These are phyloP conservation scores for Pedicia rivosa DNA, from an alignment of 2,888 invertebrate genomes.

Conservation along the genomic window DNA sequence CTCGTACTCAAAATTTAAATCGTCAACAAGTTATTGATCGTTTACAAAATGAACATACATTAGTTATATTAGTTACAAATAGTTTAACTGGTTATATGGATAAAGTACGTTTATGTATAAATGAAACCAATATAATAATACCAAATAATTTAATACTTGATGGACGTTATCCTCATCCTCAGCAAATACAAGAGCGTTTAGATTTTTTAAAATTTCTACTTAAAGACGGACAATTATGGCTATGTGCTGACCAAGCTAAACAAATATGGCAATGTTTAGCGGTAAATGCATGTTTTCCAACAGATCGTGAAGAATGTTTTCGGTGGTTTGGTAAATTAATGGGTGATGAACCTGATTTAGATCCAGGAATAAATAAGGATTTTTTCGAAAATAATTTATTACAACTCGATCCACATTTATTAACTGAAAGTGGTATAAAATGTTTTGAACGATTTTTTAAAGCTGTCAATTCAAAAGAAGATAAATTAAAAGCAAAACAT, in stretches of 20 bases:
- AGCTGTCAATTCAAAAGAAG: conserved; percentile 89
- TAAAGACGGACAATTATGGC: conserved; percentile 92
- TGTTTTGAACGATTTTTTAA: conserved; percentile 50
- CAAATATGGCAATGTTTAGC: conserved; percentile 95
- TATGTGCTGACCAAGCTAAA: conserved; percentile 92
- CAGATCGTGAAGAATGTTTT: conserved; percentile 92
- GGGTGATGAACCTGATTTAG: conserved; percentile 93
- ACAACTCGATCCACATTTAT: conserved; percentile 73
- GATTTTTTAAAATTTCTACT: conserved; percentile 83
- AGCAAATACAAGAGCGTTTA: conserved; percentile 86
- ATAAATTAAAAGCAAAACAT: conserved; percentile 75
- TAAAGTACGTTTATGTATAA: conserved; percentile 43
- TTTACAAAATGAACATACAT: conserved; percentile 78
- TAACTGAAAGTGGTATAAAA: conserved; percentile 92
- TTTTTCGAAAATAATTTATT: conserved; percentile 93
- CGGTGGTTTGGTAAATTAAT: conserved; percentile 95
- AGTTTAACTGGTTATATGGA: conserved; percentile 87
- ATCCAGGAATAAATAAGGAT: conserved; percentile 87
- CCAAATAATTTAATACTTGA: conserved; percentile 67
- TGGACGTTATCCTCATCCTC: conserved; percentile 77
- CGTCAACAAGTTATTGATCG: conserved; percentile 70
- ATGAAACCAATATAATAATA: conserved; percentile 50
- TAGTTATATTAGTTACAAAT: conserved; percentile 86
- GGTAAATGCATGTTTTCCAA: conserved; percentile 79
- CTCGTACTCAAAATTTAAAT: conserved; percentile 32